Conservation (phyloP, 2,888 invertebrate species). For the Platyscelio sp. region DNA sequence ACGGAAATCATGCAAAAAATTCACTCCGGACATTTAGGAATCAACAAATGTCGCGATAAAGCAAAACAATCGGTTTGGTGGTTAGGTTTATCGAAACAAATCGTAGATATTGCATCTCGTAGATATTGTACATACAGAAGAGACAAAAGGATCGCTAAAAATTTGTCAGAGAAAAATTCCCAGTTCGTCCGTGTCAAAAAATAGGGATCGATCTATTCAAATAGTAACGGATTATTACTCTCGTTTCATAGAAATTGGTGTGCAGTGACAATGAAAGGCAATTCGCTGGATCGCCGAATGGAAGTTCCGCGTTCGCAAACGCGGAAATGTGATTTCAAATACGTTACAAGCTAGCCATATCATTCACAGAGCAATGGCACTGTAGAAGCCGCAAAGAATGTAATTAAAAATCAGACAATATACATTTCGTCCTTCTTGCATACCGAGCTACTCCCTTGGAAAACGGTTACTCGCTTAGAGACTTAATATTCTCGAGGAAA, state of each 20-base stretch:
- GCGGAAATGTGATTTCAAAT: not conserved
- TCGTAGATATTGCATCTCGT: not conserved
- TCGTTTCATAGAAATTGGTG: not conserved
- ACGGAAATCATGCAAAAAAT: conserved; percentile 66
- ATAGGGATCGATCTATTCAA: not conserved
- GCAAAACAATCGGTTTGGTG: conserved; percentile 75
- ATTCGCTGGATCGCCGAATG: too few relatives aligned
- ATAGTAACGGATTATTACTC: conserved; percentile 27
- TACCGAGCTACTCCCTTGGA: conserved; percentile 55
- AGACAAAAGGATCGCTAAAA: not conserved
- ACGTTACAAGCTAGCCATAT: not conserved
- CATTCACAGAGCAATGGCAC: not conserved
- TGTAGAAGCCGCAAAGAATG: conserved; percentile 46
- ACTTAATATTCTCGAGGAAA: conserved; percentile 49
- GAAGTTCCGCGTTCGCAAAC: not conserved
- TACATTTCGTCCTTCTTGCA: conserved; percentile 34
- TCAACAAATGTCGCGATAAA: conserved; percentile 69
- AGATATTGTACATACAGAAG: not conserved
- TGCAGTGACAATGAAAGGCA: not conserved
- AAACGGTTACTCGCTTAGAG: conserved; percentile 57
- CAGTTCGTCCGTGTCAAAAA: conserved; percentile 10
- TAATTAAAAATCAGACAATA: not conserved
- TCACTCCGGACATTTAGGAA: conserved; percentile 75
- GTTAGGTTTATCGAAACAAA: conserved; percentile 45
- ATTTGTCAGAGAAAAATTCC: not conserved